These are phyloP conservation scores for Drosophila trapezifrons DNA, from an alignment of 1,140 invertebrate species.

Conservation along the genomic window DNA sequence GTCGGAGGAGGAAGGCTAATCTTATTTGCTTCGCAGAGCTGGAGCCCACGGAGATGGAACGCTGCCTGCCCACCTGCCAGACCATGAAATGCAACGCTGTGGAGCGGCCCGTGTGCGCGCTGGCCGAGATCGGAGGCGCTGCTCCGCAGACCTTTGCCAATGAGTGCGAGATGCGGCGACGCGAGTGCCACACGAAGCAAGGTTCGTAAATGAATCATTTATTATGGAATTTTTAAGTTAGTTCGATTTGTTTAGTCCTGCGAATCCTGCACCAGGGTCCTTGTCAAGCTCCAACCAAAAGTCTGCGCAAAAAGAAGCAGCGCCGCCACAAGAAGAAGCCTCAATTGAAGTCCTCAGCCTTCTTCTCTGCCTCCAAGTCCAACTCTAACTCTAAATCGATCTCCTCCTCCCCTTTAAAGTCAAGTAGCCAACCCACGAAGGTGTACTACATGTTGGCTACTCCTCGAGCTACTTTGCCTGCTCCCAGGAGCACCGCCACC, in stretches of 20 bases:
- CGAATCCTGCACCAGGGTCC: constrained; percentile 42
- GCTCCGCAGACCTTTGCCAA: constrained; percentile 47
- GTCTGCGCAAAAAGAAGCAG: constrained; percentile 1
- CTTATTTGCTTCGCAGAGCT: constrained; percentile 29
- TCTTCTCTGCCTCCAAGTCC: no score
- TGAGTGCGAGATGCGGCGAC: constrained; percentile 52
- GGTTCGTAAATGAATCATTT: constrained; percentile 22
- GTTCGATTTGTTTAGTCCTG: constrained; percentile 20
- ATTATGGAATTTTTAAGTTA: not conserved
- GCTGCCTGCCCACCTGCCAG: constrained; percentile 49
- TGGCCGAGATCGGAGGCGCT: constrained; percentile 7
- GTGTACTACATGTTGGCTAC: constrained; percentile 16
- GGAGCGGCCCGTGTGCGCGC: constrained; percentile 53
- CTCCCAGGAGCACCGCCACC: not conserved
- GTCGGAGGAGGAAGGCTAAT: not conserved
- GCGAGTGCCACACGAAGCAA: constrained; percentile 51
- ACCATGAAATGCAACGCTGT: constrained; percentile 39
- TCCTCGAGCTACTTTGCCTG: not conserved
- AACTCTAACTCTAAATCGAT: no score
- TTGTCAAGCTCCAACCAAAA: constrained; percentile 12
- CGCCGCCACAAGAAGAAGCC: constrained; percentile 1
- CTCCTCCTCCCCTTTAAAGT: not conserved
- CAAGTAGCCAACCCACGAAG: not conserved
- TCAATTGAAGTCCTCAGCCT: not conserved
- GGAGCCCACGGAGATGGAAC: constrained; percentile 60